Evolutionary conservation across 2,113 vertebrate species (phyloP), one percentile per base, ranked within the genome.

Genomic region (Panurus biarmicus): DNA sequence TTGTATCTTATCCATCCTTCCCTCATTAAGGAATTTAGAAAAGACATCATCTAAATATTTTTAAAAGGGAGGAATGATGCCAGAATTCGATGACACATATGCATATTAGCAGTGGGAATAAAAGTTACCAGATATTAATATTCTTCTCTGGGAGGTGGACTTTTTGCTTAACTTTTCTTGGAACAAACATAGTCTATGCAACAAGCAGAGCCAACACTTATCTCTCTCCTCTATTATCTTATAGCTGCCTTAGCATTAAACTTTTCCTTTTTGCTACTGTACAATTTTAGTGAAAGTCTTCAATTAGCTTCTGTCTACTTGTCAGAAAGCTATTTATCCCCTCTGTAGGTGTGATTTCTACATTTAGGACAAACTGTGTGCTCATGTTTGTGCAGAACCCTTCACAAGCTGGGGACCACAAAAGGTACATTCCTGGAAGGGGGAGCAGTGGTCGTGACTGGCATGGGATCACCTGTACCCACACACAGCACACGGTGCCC

Each of bases 241-340:
- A 53, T 31, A 87, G 36, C 69, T 81, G 60, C 29, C 65, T 50
- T 64, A 74, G 51, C 36, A 78, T 57, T 53, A 85, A 74, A 26
- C 14, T 90, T 79, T 76, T 85, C 85, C 53, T 13, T 87, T 85
- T 78, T 72, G 40, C 45, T 71, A 56, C 81, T 3, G 6, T 57
- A 28, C 8, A 33, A 65, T 87, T 69, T 82, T 29, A 87, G 48
- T 69, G 65, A 23, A 81, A 87, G 56, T 85, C 87, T 81, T 72
- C 78, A 77, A 85, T 94, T 64, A 91, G 25, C 65, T 84, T 58
- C 69, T 81, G 33, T 73, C 56, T 89, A 42, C 50, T 82, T 81
- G 91, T 77, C 91, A 89, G 72, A 76, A 86, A 94, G 60, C 29
- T 85, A 33, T 91, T 93, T 93, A 75, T 78, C 66, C 56, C 31